Base-by-base conservation (phyloP, 2,113 vertebrate species). In the Prietella phreatophila region DNA sequence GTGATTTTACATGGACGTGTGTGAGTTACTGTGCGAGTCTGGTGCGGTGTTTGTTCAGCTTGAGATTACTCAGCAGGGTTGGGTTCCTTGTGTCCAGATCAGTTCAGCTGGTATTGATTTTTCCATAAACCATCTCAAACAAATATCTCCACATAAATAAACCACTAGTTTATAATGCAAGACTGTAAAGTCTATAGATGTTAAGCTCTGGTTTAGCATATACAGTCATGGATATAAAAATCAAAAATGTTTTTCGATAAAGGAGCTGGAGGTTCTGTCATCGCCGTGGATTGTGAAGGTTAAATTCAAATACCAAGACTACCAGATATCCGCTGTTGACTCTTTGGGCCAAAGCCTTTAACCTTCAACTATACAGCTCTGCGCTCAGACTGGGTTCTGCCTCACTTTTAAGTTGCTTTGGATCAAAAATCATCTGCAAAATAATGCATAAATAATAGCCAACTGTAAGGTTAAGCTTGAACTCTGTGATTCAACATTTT, bases 31-130 rank as follows among this genome's bases (percentile, higher is more conserved):
- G 42, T 58, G 47, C 13, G n/a, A 30, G 55, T 75, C 20, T 60
- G 20, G 67, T 47, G 53, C 69, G 39, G n/a, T 84, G 55, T 87
- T 87, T 81, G 76, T 81, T 87, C 88, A 87, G 88, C 82, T 89
- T 61, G 58, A 19, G 20, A 3, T 80, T 11, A 47, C 83, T 39
- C 36, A 87, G n/a, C 22, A 27, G 55, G 86, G 20, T 55, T 55
- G 6, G n/a, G 42, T 4, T 63, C 58, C 27, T 20, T 25, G 6
- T 30, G 36, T 60, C 27, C 25, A 61, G 25, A n/a, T 60, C 25
- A n/a, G 20, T 30, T n/a, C 20, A 4, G 36, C 19, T 13, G 56
- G 30, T 83, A 22, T 19, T 60, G 19, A 61, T 33, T 82, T 33
- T 9, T 60, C 9, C 9, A 27, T 27, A 63, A 63, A 63, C 9